A percentile compares a stretch with the other conserved stretches of the same genome.
phyloP scores from a whole-genome alignment of 2,888 invertebrate genomes.

The Archaeoteleia sp. region DNA sequence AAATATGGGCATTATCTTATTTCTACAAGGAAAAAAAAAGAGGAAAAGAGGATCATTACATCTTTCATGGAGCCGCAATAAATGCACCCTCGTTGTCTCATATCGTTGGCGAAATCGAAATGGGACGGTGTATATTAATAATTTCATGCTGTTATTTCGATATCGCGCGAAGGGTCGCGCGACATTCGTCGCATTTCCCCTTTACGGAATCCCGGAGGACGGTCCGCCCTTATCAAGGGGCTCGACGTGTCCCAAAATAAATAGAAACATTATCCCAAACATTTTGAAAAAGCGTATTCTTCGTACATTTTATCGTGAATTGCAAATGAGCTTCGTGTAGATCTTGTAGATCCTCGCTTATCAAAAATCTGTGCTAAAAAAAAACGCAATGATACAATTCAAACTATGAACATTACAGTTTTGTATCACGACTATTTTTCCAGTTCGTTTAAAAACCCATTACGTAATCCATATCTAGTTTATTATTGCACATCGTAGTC shows the following conservation, averaged over 20 bases:
- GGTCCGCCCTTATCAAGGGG: slow-evolving; percentile 26
- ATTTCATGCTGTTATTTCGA: slow-evolving; percentile 56
- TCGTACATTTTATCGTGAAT: too few species aligned
- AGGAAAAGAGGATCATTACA: slow-evolving; percentile 45
- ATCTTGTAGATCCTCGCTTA: too few species aligned
- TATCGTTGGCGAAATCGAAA: slow-evolving; percentile 49
- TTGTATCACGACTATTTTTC: too few species aligned
- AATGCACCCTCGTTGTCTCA: slow-evolving; percentile 44
- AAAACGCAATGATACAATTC: too few species aligned
- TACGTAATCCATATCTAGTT: too few species aligned
- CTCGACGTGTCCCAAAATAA: slow-evolving; percentile 32
- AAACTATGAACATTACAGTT: too few species aligned
- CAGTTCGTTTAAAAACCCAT: too few species aligned
- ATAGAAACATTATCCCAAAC: slow-evolving; percentile 29
- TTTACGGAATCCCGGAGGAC: slow-evolving; percentile 33
- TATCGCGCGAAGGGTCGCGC: slow-evolving; percentile 50
- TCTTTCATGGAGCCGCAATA: slow-evolving; percentile 40
- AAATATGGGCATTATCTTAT: slow-evolving; percentile 41
- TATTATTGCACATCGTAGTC: too few species aligned
- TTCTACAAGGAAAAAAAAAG: slow-evolving; percentile 29
- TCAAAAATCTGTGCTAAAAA: too few species aligned
- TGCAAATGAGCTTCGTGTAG: too few species aligned
- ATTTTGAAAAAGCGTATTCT: neutral
- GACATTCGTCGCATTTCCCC: slow-evolving; percentile 35
- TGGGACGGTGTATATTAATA: slow-evolving; percentile 53